phyloP scores from a whole-genome alignment of 2,888 invertebrate species.

The Hylaea fasciaria region DNA sequence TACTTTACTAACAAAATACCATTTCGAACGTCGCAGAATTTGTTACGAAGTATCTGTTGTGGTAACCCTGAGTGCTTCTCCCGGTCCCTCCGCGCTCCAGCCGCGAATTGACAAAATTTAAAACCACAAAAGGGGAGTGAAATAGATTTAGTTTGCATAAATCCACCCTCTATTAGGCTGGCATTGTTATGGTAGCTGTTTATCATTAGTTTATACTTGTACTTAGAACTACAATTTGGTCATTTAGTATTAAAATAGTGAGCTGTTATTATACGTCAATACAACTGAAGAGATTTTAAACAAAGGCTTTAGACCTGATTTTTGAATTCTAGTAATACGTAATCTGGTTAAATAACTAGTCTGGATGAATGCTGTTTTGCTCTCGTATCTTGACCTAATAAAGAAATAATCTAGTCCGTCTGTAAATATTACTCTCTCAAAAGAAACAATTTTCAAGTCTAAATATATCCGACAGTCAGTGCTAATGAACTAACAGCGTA shows the following conservation, averaged over 20 bases:
- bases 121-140: conserved; percentile 33
- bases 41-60: conserved; percentile 18
- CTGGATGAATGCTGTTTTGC: too few species aligned
- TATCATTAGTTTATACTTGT: conserved; percentile 8
- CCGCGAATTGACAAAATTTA: conserved; percentile 48
- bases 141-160: conserved; percentile 32
- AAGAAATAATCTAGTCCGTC: neutral
- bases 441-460: too few species aligned
- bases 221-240: neutral
- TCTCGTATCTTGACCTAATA: too few species aligned
- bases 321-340: too few species aligned
- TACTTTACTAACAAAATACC: neutral
- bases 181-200: conserved; percentile 27
- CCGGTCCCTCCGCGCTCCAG: conserved; percentile 11
- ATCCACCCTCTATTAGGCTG: conserved; percentile 24
- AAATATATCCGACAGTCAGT: conserved; percentile 18
- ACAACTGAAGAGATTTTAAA: too few species aligned
- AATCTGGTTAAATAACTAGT: too few species aligned
- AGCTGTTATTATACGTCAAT: too few species aligned
- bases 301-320: too few species aligned
- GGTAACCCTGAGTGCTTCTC: conserved; percentile 22
- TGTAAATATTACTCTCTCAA: too few species aligned
- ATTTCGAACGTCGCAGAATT: neutral
- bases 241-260: conserved; percentile 6
- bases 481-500: conserved; percentile 82